Base-by-base conservation (phyloP, 1,140 invertebrate species). In the Drosophila hydei region DNA sequence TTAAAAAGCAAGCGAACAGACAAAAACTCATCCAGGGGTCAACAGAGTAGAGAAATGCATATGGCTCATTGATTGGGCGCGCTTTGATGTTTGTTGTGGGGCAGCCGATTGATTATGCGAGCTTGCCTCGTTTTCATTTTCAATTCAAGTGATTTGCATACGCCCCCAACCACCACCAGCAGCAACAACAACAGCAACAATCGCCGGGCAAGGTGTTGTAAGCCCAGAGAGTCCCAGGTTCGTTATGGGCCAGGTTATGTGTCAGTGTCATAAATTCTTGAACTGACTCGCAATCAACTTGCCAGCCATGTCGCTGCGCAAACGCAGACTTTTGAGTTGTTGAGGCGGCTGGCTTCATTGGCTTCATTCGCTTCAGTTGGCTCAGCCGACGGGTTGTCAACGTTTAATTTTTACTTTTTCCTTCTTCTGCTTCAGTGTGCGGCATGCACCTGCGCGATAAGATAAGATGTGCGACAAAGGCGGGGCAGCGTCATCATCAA, bases 381-480 rank as follows among this genome's bases (percentile, higher is more conserved):
- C 62, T 54, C 62, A 48, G 60, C 40, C 16, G 51, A 38, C 73
- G 45, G 56, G 16, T 72, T 74, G 80, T 74, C 65, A 54, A 61
- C 59, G 7, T 71, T 70, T 84, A 47, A 52, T 61, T 48, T 52
- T 19, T 14, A 21, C 58, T 21, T 25, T 38, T 36, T 42, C 21
- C 42, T 30, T 30, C 21, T 45, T 54, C 16, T 36, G 18, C 16
- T 21, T 43, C 38, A 12, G 80, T 73, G 70, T 81, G 77, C 71
- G 75, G 71, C 77, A 72, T 87, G 81, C 81, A 87, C 81, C 81
- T 87, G 81, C 81, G 77, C 83, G 84, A 88, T 88, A 88, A 88
- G 83, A 88, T 88, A 89, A 88, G 83, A 69, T 72, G 63, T 72
- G 58, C 48, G 56, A 63, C 63, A 70, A 61, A n/a, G 23, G 27